Evolutionary conservation across 2,888 invertebrate species (phyloP).

Genomic region (Nephrotoma guestfalica): DNA sequence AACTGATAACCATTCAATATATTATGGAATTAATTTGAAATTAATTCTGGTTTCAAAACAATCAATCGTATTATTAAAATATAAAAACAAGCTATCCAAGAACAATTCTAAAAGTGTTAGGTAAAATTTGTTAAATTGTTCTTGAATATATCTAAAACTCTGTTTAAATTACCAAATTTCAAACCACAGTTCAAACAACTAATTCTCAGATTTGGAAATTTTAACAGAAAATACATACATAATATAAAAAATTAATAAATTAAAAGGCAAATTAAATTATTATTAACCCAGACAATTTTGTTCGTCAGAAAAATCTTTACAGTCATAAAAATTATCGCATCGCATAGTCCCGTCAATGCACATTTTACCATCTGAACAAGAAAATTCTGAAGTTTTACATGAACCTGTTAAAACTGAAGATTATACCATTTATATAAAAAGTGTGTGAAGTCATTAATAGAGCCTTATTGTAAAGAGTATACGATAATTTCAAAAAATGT

Average conservation of each 20-base stretch:
- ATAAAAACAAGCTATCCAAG: background rate
- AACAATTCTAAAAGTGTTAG: background rate
- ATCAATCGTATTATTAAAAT: background rate
- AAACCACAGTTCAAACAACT: background rate
- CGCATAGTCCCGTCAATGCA: conserved; percentile 64
- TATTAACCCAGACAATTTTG: conserved; percentile 60
- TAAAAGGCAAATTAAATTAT: conserved; percentile 16
- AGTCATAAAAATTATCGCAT: conserved; percentile 84
- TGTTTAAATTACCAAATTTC: background rate
- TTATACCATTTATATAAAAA: background rate
- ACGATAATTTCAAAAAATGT: background rate
- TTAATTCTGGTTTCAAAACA: background rate
- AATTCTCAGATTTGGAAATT: background rate
- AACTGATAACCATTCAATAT: background rate
- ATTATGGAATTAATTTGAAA: background rate
- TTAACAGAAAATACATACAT: background rate
- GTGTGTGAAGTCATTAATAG: background rate
- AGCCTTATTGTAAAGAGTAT: background rate
- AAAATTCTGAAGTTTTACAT: conserved; percentile 52
- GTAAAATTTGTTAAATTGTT: background rate
- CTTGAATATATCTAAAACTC: background rate
- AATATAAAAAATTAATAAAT: conserved; percentile 14
- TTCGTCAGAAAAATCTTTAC: conserved; percentile 81
- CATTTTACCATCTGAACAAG: conserved; percentile 53
- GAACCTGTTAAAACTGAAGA: conserved; percentile 19